phyloP scores from a whole-genome alignment of 2,888 invertebrate species.

The Cephus spinipes region DNA sequence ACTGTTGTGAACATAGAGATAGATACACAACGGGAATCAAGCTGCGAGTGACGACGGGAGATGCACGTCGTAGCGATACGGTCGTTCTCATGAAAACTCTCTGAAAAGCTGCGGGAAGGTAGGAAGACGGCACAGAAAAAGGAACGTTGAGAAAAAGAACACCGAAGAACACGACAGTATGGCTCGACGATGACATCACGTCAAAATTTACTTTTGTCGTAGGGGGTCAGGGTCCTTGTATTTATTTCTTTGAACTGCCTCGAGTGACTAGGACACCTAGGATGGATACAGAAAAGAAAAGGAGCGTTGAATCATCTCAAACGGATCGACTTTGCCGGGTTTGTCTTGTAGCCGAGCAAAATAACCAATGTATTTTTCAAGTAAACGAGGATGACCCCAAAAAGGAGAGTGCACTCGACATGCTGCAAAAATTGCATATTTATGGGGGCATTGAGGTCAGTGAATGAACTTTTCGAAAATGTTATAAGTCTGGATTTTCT shows the following conservation, averaged over 20 bases:
- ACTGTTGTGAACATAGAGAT: no score
- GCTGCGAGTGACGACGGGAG: no score
- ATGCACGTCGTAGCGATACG: no score
- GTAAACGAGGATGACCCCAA: conserved; percentile 21
- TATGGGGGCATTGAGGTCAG: conserved; percentile 54
- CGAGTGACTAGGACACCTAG: neutral
- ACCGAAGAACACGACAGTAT: neutral
- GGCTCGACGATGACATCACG: conserved; percentile 4
- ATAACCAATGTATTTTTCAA: conserved; percentile 47
- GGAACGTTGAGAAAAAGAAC: neutral
- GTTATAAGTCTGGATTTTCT: neutral
- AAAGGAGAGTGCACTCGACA: conserved; percentile 21
- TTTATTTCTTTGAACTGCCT: neutral
- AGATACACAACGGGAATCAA: no score
- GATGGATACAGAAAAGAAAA: neutral
- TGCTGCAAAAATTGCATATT: conserved; percentile 43
- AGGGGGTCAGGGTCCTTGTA: neutral
- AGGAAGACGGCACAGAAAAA: neutral
- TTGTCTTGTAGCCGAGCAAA: conserved; percentile 44
- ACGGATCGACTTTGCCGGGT: conserved; percentile 45
- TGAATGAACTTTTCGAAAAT: neutral
- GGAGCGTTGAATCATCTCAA: neutral
- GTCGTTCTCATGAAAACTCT: no score
- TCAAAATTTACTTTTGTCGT: neutral
- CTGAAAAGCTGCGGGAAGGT: neutral